These are phyloP conservation scores for Manduca sexta DNA, from an alignment of 1,140 invertebrate genomes.

Conservation along the genomic window DNA sequence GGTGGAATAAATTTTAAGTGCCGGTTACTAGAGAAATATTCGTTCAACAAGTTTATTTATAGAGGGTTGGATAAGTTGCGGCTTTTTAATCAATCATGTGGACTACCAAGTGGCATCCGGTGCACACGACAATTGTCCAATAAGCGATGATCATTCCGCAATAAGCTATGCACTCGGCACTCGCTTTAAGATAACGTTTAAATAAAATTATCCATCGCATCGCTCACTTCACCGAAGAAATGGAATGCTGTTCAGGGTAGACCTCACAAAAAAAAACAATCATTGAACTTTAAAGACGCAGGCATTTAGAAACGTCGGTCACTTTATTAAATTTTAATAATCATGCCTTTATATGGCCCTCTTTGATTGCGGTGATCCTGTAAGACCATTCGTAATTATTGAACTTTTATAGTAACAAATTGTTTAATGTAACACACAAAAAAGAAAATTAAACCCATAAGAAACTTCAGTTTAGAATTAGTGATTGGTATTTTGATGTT, in stretches of 20 bases:
- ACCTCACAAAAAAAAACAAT: conserved; percentile 19
- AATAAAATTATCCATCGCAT: conserved; percentile 23
- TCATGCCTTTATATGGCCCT: conserved; percentile 1
- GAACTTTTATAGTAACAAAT: too few species aligned
- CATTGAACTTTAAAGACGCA: conserved; percentile 8
- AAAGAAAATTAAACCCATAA: too few species aligned
- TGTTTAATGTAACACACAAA: too few species aligned
- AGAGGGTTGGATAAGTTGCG: conserved; percentile 51
- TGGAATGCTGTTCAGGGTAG: conserved; percentile 28
- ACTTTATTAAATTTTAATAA: conserved; percentile 12
- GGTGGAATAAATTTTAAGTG: too few species aligned
- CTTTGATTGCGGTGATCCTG: background rate
- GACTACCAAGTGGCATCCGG: conserved; percentile 42
- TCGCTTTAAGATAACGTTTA: conserved; percentile 21
- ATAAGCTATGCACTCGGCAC: conserved; percentile 16
- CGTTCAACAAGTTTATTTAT: conserved; percentile 69
- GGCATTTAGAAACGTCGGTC: conserved; percentile 17
- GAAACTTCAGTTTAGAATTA: too few species aligned
- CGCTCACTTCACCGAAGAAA: conserved; percentile 19
- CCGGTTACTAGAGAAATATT: conserved; percentile 21
- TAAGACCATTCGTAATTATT: too few species aligned
- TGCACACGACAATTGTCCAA: conserved; percentile 45
- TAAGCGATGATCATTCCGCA: conserved; percentile 38
- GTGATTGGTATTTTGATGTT: too few species aligned
- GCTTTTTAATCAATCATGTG: conserved; percentile 66